phyloP scores from a whole-genome alignment of 1,140 invertebrate genomes.

The Tribolium castaneum region DNA sequence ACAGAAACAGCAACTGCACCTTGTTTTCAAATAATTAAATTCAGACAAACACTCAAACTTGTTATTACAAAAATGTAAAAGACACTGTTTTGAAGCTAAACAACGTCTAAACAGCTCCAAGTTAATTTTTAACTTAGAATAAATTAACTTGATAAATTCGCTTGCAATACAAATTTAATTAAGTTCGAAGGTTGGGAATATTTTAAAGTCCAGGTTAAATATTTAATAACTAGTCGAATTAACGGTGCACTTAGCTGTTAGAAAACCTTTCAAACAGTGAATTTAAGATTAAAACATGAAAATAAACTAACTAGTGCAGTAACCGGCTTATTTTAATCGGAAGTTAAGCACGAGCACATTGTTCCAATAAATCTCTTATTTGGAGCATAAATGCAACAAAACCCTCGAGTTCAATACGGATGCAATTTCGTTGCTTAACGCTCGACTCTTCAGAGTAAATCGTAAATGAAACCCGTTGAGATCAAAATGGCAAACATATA shows the following conservation, averaged over 20 bases:
- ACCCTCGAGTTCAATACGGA: neutral
- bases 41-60: neutral
- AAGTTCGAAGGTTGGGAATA: too few species aligned
- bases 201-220: too few species aligned
- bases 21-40: neutral
- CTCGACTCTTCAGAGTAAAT: neutral
- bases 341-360: neutral
- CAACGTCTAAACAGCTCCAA: too few species aligned
- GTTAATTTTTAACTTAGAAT: too few species aligned
- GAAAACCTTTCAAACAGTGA: too few species aligned
- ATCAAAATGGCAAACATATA: neutral
- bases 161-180: too few species aligned
- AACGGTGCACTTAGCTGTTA: too few species aligned
- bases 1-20: neutral
- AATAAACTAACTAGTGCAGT: too few species aligned
- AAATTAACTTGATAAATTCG: too few species aligned
- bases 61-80: neutral
- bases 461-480: neutral
- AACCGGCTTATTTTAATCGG: neutral
- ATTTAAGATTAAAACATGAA: too few species aligned
- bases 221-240: too few species aligned
- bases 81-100: too few species aligned
- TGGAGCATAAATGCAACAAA: neutral
- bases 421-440: neutral
- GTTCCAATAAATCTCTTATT: neutral